Conservation (phyloP, 64 coral and sea anemone genomes). For the Stichodactyla mertensii region DNA sequence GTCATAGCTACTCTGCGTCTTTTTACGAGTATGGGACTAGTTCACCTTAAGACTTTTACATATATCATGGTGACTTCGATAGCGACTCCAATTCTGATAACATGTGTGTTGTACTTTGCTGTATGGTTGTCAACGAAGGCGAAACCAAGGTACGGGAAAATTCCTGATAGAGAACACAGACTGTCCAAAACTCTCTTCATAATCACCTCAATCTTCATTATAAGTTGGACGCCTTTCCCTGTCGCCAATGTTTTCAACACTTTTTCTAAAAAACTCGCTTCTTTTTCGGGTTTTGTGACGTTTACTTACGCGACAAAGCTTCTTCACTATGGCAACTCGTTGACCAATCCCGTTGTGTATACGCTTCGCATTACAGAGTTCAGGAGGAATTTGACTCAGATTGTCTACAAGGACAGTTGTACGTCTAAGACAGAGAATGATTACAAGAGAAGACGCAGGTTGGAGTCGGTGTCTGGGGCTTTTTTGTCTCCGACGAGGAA, state of each 20-base stretch:
- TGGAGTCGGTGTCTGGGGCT: background rate
- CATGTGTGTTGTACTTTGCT: background rate
- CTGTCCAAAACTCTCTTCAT: conserved; percentile 9
- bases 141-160: background rate
- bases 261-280: conserved; percentile 8
- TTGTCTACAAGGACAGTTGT: background rate
- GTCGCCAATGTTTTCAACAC: background rate
- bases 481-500: background rate
- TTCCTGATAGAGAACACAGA: background rate
- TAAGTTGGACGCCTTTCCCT: conserved; percentile 11
- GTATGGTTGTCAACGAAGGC: conserved; percentile 2
- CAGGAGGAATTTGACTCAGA: background rate
- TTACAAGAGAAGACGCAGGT: background rate
- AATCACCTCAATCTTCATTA: background rate
- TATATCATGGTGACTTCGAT: conserved; percentile 2
- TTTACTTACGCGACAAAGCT: background rate
- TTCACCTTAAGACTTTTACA: conserved; percentile 6
- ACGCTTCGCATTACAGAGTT: background rate
- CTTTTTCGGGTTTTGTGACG: background rate
- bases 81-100: background rate
- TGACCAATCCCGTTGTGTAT: background rate
- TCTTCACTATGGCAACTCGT: background rate
- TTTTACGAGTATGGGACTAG: background rate
- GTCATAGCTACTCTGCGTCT: background rate
- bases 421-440: background rate